Percentiles rank a stretch among this genome's conserved stretches.
These are phyloP conservation scores for Zaprionus gabonicus DNA, from an alignment of 1,140 invertebrate species.

Conservation along the genomic window DNA sequence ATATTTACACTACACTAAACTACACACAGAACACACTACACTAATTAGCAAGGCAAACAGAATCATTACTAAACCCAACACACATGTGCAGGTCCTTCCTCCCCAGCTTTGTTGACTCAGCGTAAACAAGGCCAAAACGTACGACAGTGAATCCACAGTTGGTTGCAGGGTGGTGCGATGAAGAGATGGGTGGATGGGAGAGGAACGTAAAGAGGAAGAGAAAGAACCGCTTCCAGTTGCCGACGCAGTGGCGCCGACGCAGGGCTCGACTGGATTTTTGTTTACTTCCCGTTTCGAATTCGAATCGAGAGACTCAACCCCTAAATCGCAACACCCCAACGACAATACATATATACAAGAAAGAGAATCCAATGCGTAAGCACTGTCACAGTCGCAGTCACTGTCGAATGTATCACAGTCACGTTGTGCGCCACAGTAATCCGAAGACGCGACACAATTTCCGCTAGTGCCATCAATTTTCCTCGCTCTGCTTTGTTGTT, in stretches of 20 bases:
- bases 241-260: slow-evolving; percentile 47
- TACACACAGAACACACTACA: slow-evolving; percentile 50
- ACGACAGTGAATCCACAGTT: slow-evolving; percentile 70
- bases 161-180: slow-evolving; percentile 53
- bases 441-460: slow-evolving; percentile 55
- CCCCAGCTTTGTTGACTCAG: slow-evolving; percentile 57
- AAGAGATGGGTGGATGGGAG: slow-evolving; percentile 1
- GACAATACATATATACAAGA: not conserved
- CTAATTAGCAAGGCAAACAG: slow-evolving; percentile 69
- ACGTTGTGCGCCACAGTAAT: slow-evolving; percentile 68
- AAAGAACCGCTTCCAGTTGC: slow-evolving; percentile 43
- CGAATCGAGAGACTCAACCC: slow-evolving; percentile 53
- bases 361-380: slow-evolving; percentile 51
- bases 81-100: slow-evolving; percentile 41
- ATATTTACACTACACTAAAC: slow-evolving; percentile 12
- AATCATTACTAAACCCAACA: slow-evolving; percentile 32
- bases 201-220: not conserved
- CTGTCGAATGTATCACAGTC: slow-evolving; percentile 41
- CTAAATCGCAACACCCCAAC: slow-evolving; percentile 20
- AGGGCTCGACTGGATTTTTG: slow-evolving; percentile 60
- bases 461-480: slow-evolving; percentile 38
- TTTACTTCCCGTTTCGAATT: slow-evolving; percentile 68
- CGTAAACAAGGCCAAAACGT: slow-evolving; percentile 60
- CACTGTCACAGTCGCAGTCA: slow-evolving; percentile 50
- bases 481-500: slow-evolving; percentile 25